These are phyloP conservation scores for Xenus cinereus DNA, from an alignment of 2,113 vertebrate species.

Conservation along the genomic window DNA sequence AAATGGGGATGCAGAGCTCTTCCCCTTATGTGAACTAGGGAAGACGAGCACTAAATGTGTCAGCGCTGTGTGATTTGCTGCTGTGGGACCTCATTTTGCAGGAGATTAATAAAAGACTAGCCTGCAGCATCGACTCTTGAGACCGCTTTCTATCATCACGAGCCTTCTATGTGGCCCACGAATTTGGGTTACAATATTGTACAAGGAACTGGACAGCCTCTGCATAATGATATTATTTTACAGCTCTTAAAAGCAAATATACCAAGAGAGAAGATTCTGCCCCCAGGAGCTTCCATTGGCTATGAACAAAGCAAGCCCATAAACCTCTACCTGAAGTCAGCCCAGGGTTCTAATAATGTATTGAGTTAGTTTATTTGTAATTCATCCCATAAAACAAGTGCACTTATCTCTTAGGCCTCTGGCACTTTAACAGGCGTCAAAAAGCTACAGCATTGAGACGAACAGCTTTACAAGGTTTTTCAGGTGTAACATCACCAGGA, in stretches of 20 bases:
- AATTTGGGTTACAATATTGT: constrained; percentile 9
- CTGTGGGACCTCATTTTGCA: constrained; percentile 43
- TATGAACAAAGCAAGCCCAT: neutral
- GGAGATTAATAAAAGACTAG: constrained; percentile 64
- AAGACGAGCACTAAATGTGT: constrained; percentile 29
- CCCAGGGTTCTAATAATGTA: neutral
- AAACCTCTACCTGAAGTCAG: neutral
- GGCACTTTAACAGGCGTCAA: fast-evolving
- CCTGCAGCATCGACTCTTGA: constrained; percentile 51
- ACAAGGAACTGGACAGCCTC: constrained; percentile 6
- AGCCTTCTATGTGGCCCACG: neutral
- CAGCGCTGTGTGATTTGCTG: constrained; percentile 42
- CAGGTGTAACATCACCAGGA: neutral
- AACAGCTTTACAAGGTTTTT: neutral
- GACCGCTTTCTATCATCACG: neutral
- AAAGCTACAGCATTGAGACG: neutral
- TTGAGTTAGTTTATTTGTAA: neutral
- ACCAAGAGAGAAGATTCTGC: neutral
- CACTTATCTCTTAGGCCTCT: neutral
- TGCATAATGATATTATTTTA: neutral
- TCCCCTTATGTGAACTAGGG: constrained; percentile 3
- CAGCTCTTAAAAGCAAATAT: neutral
- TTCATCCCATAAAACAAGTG: neutral
- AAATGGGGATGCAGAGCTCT: constrained; percentile 16
- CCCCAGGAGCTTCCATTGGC: neutral